Conservation (phyloP, 2,797 vertebrate genomes). For the Malacoraja senta region DNA sequence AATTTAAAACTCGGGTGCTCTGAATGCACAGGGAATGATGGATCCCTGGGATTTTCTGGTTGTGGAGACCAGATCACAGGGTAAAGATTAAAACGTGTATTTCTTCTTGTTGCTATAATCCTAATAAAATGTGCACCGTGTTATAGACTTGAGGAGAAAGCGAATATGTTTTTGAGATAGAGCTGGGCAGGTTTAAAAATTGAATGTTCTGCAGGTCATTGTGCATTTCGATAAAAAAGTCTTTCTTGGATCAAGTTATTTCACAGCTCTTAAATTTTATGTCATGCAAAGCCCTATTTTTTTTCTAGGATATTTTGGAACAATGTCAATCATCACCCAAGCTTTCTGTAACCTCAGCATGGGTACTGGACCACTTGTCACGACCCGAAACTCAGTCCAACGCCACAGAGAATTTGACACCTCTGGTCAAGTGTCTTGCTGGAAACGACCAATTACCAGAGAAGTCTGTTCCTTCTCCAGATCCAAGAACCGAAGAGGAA, state of each 20-base stretch:
- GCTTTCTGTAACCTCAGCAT: constrained; percentile 55
- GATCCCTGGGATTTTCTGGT: no score
- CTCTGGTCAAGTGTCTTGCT: accelerated
- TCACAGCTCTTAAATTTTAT: neutral
- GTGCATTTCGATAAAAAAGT: neutral
- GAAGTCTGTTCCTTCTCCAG: constrained; percentile 34
- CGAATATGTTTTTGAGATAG: no score
- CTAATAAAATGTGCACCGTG: neutral
- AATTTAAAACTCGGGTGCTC: no score
- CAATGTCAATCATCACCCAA: constrained; percentile 48
- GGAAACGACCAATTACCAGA: neutral
- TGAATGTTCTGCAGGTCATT: neutral
- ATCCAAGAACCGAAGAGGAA: constrained; percentile 39
- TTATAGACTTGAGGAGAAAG: neutral
- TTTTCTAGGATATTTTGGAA: constrained; percentile 54
- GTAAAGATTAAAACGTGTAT: neutral
- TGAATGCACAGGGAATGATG: no score
- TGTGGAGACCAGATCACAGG: no score
- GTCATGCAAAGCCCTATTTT: neutral
- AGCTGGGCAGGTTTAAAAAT: neutral
- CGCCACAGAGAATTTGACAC: constrained; percentile 14
- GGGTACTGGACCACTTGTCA: constrained; percentile 56
- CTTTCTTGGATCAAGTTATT: neutral
- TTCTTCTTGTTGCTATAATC: neutral
- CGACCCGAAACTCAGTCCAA: neutral